Evolutionary conservation across 2,888 invertebrate species (phyloP).

Genomic region (Hermaeophaga mercurialis): DNA sequence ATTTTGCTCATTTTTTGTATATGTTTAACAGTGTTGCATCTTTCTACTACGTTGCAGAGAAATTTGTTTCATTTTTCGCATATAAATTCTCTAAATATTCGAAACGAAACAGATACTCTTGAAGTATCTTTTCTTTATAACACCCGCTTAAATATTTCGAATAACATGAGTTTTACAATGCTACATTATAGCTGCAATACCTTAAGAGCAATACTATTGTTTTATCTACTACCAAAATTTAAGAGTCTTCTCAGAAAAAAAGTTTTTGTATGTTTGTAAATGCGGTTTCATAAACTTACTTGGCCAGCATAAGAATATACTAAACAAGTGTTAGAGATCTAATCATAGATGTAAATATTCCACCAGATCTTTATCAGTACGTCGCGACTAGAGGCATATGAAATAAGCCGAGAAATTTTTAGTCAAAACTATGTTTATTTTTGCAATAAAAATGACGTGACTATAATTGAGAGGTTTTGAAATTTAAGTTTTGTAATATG

Average conservation of each 20-base stretch:
- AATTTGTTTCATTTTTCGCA: constrained; percentile 47
- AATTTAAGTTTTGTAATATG: no score
- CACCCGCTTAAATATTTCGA: constrained; percentile 38
- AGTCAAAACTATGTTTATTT: no score
- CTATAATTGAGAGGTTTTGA: no score
- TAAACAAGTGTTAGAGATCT: no score
- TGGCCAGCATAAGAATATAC: no score
- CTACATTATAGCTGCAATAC: constrained; percentile 47
- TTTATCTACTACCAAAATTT: constrained; percentile 46
- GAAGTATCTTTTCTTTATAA: constrained; percentile 50
- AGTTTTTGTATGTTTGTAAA: constrained; percentile 39
- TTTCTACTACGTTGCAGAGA: constrained; percentile 50
- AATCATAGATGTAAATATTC: no score
- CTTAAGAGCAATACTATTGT: constrained; percentile 43
- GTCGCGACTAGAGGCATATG: no score
- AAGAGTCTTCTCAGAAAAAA: constrained; percentile 39
- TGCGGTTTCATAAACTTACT: no score
- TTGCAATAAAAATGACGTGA: no score
- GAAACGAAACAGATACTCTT: constrained; percentile 38
- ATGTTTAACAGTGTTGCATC: constrained; percentile 45
- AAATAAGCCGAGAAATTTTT: no score
- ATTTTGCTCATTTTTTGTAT: constrained; percentile 48
- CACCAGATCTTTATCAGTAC: no score
- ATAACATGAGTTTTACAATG: constrained; percentile 46
- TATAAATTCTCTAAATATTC: constrained; percentile 34